Evolutionary conservation across 2,888 invertebrate genomes (phyloP).

Genomic region (Hydrotaea cyrtoneurina): DNA sequence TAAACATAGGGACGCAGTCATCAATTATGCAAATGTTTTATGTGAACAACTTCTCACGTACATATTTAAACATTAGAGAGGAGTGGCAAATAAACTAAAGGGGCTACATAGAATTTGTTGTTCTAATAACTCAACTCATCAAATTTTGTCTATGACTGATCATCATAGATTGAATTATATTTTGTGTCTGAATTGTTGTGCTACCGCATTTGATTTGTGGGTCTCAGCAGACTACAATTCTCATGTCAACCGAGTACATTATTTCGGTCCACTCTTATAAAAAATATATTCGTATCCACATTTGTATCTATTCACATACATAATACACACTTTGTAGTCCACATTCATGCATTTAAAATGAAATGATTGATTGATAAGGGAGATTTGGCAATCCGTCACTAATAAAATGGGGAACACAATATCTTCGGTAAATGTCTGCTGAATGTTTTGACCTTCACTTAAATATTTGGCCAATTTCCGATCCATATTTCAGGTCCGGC

Average conservation of each 20-base stretch:
- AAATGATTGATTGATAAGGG: conserved; percentile 15
- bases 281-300: not conserved
- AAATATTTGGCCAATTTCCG: not conserved
- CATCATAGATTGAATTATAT: no score
- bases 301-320: not conserved
- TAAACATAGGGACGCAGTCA: conserved; percentile 16
- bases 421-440: not conserved
- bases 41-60: not conserved
- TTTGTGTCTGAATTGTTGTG: no score
- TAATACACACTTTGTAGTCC: not conserved
- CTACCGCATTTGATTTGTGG: no score
- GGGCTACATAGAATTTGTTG: no score
- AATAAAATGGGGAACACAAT: not conserved
- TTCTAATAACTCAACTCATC: no score
- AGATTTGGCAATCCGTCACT: not conserved
- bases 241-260: no score
- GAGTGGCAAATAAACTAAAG: no score
- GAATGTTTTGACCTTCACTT: not conserved
- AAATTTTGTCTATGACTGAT: no score
- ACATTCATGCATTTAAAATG: not conserved
- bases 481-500: no score
- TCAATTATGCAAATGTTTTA: conserved; percentile 32
- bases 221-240: no score
- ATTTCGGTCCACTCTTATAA: not conserved
- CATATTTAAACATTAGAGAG: not conserved